Conservation (phyloP, 2,888 invertebrate species). For the Cremastinae sp. region DNA sequence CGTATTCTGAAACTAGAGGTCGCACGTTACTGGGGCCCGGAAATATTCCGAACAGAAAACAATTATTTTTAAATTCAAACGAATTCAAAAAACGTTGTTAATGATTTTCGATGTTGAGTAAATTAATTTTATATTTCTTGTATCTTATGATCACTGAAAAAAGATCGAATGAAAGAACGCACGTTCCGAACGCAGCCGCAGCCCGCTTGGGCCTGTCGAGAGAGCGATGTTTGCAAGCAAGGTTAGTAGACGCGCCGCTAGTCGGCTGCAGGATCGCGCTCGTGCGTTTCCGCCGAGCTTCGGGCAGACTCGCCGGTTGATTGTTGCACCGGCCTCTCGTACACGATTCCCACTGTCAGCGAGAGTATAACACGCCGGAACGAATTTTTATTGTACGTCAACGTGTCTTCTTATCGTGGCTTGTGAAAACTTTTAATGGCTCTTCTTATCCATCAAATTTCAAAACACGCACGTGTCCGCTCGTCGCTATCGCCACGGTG, state of each 20-base stretch:
- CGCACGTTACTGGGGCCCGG: constrained; percentile 6
- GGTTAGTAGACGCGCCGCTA: constrained; percentile 37
- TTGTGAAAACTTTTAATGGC: constrained; percentile 8
- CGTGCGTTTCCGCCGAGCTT: constrained; percentile 39
- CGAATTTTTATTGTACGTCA: constrained; percentile 4
- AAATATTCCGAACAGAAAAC: too few species aligned
- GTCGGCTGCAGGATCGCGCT: not conserved
- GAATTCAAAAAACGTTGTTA: too few species aligned
- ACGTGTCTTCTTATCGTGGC: constrained; percentile 9
- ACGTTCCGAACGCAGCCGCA: too few species aligned
- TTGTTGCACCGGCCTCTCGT: constrained; percentile 31
- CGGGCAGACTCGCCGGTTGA: constrained; percentile 23
- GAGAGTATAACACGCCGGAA: not conserved
- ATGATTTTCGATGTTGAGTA: too few species aligned
- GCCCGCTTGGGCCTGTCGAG: not conserved
- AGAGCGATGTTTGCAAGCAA: constrained; percentile 34
- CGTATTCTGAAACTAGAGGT: constrained; percentile 28
- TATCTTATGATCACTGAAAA: too few species aligned
- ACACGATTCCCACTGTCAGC: constrained; percentile 1
- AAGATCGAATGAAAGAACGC: too few species aligned
- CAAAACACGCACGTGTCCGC: not conserved
- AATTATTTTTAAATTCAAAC: too few species aligned
- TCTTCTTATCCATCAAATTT: not conserved
- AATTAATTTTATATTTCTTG: too few species aligned
- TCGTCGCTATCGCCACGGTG: not conserved